These are phyloP conservation scores for Ostrea denselamellosa DNA, from an alignment of 1,140 invertebrate species.

Conservation along the genomic window DNA sequence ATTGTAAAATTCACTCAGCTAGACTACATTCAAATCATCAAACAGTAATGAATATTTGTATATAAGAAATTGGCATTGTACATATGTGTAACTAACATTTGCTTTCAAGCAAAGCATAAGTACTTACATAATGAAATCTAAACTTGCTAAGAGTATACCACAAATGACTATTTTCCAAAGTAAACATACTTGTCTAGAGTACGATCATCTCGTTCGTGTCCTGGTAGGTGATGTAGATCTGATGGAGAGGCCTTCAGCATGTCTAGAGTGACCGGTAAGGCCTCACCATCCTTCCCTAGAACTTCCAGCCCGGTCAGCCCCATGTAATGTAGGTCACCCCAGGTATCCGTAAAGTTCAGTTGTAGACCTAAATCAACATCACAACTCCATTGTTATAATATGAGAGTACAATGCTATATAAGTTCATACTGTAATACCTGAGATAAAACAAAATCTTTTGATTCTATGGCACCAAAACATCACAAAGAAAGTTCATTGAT, in stretches of 20 bases:
- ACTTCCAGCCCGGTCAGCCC: constrained; percentile 81
- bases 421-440: no score
- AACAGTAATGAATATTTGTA: no score
- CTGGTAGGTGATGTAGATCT: constrained; percentile 74
- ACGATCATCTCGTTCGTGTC: constrained; percentile 76
- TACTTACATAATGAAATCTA: not conserved
- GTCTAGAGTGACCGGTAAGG: constrained; percentile 70
- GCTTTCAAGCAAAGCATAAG: not conserved
- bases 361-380: constrained; percentile 72
- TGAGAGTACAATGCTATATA: no score
- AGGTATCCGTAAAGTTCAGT: constrained; percentile 79
- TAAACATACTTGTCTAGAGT: constrained; percentile 77
- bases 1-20: not conserved
- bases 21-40: not conserved
- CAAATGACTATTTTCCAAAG: not conserved
- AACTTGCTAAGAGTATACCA: not conserved
- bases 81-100: not conserved
- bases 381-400: no score
- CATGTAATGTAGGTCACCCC: constrained; percentile 79
- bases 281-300: constrained; percentile 77
- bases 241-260: constrained; percentile 74
- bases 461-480: not conserved
- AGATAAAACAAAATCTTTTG: not conserved
- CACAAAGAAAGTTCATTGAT: no score
- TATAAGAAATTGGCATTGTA: no score